Evolutionary conservation across 2,888 invertebrate species (phyloP).

Genomic region (Lepidocyrtoides sp.): DNA sequence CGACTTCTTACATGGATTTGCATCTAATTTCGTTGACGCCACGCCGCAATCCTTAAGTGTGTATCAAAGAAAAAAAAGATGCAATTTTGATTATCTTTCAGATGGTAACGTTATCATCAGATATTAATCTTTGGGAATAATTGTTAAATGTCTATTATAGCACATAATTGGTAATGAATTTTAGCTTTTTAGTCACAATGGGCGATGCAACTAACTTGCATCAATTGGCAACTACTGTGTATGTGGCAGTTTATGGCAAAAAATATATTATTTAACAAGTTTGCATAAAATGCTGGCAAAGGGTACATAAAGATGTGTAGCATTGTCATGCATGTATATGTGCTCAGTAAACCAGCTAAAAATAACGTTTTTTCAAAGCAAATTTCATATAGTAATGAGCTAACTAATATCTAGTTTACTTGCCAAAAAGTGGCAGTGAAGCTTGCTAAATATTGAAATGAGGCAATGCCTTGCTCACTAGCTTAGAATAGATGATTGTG

Average conservation of each 20-base stretch:
- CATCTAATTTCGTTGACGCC: background rate
- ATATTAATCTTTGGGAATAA: slow-evolving; percentile 19
- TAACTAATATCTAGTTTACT: background rate
- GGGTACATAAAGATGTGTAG: too few relatives aligned
- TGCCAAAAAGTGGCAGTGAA: background rate
- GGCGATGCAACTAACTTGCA: background rate
- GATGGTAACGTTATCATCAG: background rate
- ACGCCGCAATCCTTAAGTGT: background rate
- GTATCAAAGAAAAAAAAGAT: background rate
- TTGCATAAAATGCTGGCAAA: too few relatives aligned
- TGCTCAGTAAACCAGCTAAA: background rate
- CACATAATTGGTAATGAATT: slow-evolving; percentile 14
- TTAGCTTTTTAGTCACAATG: background rate
- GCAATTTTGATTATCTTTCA: background rate
- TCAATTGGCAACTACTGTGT: background rate
- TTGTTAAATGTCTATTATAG: slow-evolving; percentile 9
- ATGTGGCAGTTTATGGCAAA: background rate
- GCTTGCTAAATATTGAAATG: background rate
- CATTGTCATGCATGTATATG: background rate
- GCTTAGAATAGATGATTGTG: background rate
- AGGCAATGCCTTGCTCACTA: background rate
- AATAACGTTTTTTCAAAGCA: background rate
- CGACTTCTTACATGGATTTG: slow-evolving; percentile 16
- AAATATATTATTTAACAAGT: background rate
- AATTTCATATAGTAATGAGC: background rate